Base-by-base conservation (phyloP, 1,140 invertebrate species). In the Ostrea edulis region DNA sequence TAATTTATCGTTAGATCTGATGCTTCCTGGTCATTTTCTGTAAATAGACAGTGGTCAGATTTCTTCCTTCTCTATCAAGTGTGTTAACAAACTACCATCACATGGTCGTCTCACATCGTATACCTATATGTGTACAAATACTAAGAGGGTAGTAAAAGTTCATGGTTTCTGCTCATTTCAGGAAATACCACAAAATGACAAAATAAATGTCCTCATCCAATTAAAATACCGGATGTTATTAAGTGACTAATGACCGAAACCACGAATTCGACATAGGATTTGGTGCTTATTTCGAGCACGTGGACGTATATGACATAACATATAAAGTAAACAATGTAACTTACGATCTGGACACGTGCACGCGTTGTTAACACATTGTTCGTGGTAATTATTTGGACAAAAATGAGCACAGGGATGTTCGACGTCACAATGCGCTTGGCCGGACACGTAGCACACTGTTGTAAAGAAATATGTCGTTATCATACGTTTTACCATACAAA, bases 321-420 rank as follows among this genome's bases (percentile, higher is more conserved):
- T n/a, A n/a, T n/a, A n/a, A n/a, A n/a, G 12, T 62, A 20, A n/a
- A n/a, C 55, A 7, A 17, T 62, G 14, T 1, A 11, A 71, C 68
- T 71, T 71, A 71, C 68, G 68, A 71, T 71, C 25, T 14, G 25
- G 68, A 35, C 68, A 71, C 68, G 68, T 71, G 68, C 68, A 71
- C 8, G 12, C 68, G 8, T 71, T 71, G 8, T 25, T 22, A 25
- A 71, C 25, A 8, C 68, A 71, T 9, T 71, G 68, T 25, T 71
- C 68, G 25, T 71, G 68, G 68, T 71, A 71, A 35, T 71, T 22
- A 29, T 71, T 14, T 25, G 68, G 68, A 29, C 68, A 71, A 29
- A 71, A 71, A 35, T 71, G 35, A 14, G 68, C 25, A 29, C 68
- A 71, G 5, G 68, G 68, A 29, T 71, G 68, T 22, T 71, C 68